Conservation (phyloP, 2,113 vertebrate species). For the Jaculus jaculus region DNA sequence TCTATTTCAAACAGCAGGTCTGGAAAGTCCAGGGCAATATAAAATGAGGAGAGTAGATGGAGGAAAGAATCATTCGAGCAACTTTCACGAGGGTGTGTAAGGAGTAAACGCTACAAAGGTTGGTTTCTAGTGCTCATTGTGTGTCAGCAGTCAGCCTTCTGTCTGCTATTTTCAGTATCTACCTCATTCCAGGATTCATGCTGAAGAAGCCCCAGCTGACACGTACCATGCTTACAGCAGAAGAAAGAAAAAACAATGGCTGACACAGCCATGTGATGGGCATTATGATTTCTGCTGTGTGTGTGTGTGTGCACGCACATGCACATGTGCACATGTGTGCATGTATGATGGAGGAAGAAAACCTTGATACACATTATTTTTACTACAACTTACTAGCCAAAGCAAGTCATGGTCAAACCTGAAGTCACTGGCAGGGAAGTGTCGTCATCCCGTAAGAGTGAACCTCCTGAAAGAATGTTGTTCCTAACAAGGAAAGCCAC, state of each 20-base stretch:
- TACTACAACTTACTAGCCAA: background rate
- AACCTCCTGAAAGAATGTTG: too few species aligned
- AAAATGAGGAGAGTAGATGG: background rate
- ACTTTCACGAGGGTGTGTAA: background rate
- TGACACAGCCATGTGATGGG: background rate
- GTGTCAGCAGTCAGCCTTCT: background rate
- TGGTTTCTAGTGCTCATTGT: background rate
- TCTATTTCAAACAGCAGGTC: background rate
- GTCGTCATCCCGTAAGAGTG: background rate
- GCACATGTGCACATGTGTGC: fast-evolving
- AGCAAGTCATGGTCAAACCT: background rate
- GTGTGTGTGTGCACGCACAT: too few species aligned
- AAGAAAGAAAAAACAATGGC: background rate
- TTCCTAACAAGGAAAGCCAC: background rate
- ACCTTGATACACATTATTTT: background rate
- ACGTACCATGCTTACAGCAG: background rate
- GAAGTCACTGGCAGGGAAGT: background rate
- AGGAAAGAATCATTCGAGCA: background rate
- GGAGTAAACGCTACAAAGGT: background rate
- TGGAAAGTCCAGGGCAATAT: background rate
- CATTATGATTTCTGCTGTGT: background rate
- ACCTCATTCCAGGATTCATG: background rate
- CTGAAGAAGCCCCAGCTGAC: background rate
- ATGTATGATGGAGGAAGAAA: fast-evolving
- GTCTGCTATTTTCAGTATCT: background rate